Conservation (phyloP, 2,888 invertebrate species). For the Himalopsyche anomala region DNA sequence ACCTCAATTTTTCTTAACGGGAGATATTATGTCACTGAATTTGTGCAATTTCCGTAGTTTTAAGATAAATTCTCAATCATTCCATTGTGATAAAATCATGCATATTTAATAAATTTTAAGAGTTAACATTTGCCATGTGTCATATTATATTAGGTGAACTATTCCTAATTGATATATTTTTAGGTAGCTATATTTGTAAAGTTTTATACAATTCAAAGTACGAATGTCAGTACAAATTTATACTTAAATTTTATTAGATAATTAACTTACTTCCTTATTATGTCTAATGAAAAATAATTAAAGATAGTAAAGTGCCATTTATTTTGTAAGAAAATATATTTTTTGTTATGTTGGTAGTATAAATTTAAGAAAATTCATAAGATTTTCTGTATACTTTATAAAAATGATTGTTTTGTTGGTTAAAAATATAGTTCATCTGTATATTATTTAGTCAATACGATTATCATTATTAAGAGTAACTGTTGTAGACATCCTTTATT, state of each 20-base stretch:
- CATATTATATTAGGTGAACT: not conserved
- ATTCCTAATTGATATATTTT: constrained; percentile 21
- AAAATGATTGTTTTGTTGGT: not conserved
- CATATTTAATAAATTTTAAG: not conserved
- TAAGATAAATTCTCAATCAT: not conserved
- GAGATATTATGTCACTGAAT: constrained; percentile 23
- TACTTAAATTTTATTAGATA: not conserved
- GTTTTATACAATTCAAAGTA: not conserved
- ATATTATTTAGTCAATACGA: not conserved
- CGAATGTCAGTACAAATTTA: constrained; percentile 19
- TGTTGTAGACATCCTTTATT: no score
- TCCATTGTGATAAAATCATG: constrained; percentile 22
- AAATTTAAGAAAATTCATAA: no score
- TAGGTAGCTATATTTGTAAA: not conserved
- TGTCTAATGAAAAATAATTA: constrained; percentile 26
- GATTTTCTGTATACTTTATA: no score
- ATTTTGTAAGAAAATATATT: constrained; percentile 17
- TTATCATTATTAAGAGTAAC: not conserved
- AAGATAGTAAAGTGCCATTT: constrained; percentile 5
- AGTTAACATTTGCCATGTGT: not conserved
- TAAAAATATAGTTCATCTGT: not conserved
- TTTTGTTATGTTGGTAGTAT: constrained; percentile 9
- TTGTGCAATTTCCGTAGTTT: constrained; percentile 32
- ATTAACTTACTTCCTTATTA: not conserved
- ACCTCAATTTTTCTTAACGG: constrained; percentile 10